phyloP scores from a whole-genome alignment of 2,888 invertebrate species.

The Tipula helvola region DNA sequence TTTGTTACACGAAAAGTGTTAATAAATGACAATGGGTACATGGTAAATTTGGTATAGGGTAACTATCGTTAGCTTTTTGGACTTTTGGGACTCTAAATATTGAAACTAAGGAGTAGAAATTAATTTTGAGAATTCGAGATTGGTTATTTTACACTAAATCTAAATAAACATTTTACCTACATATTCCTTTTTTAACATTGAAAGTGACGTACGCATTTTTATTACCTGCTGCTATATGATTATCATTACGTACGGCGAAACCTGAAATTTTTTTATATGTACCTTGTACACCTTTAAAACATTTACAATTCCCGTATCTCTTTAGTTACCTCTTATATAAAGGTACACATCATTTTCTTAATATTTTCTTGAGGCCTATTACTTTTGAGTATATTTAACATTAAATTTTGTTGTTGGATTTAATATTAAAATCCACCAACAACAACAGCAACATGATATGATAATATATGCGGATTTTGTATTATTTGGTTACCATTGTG shows the following conservation, averaged over 20 bases:
- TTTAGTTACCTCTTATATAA: not conserved
- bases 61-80: too few relatives aligned
- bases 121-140: too few relatives aligned
- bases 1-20: too few relatives aligned
- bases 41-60: too few relatives aligned
- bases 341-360: not conserved
- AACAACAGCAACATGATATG: not conserved
- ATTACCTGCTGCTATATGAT: not conserved
- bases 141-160: too few relatives aligned
- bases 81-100: too few relatives aligned
- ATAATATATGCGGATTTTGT: not conserved
- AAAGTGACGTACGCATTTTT: not conserved
- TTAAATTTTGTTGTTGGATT: not conserved
- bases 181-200: too few relatives aligned
- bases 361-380: not conserved
- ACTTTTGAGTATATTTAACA: constrained; percentile 4
- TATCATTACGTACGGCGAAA: not conserved
- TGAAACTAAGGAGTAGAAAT: too few relatives aligned
- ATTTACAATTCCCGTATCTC: not conserved
- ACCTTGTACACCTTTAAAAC: not conserved
- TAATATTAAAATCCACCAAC: not conserved
- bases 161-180: too few relatives aligned
- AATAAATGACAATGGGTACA: too few relatives aligned
- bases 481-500: not conserved
- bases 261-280: too few relatives aligned